Evolutionary conservation across 1,140 invertebrate species (phyloP), one percentile per base, ranked within the genome.

Genomic region (Leptinotarsa lineolata): DNA sequence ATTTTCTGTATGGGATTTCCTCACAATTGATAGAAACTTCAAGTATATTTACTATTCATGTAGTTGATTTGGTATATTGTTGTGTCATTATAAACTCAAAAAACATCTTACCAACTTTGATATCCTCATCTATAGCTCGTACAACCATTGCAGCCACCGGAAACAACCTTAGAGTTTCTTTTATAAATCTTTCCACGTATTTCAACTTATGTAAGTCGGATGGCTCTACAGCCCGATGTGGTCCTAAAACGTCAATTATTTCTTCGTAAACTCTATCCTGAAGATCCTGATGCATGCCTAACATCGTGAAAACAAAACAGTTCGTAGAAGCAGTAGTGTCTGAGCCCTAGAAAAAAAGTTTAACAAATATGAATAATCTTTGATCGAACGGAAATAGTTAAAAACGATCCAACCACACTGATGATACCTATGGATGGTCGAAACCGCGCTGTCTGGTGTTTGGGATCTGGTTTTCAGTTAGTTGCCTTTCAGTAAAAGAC

Each of bases 81-180:
- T 4, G 30, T 30, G 30, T 11, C 30, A 30, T 30, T 30, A 39
- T 39, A 24, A 24, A 24, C 24, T 6, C 6, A 24, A 5, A n/a
- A 54, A 54, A 11, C 15, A 45, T 46, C 30, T 64, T 70, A 77
- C 78, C 78, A 21, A 80, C 18, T 66, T 78, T 46, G 20, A 80
- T 70, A 60, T 86, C 88, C 74, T 87, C 84, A 4, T 82, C 84
- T 0, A 88, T 66, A 45, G 75, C 70, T 65, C 87, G 77, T 13
- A 86, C 85, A 30, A 92, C 83, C 4, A 88, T 76, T 4, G 91
- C 90, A 3, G 88, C 88, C 2, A 90, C 85, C 3, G 91, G 91
- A 77, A 87, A 91, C n/a, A 91, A 67, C 66, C 90, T 79, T 44
- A 92, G 77, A 0, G 89, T 87, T 85, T 93, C 92, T 74, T 90